Conservation (phyloP, 2,113 vertebrate genomes). For the Turdus rufiventris region DNA sequence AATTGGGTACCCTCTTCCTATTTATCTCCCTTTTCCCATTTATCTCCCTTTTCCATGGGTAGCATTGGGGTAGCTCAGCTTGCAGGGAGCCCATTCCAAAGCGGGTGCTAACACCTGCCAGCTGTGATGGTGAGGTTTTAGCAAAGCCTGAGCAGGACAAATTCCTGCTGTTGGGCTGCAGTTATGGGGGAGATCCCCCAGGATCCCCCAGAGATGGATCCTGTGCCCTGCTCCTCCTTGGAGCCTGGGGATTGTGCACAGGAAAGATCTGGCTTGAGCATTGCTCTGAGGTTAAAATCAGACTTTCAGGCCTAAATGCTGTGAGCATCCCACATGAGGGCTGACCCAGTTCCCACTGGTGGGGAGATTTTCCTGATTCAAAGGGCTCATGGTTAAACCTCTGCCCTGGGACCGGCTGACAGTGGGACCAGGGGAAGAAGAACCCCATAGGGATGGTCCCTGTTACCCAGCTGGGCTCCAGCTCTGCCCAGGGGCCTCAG, state of each 20-base stretch:
- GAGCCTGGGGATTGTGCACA: background rate
- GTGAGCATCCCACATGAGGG: fast-evolving
- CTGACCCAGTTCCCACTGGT: fast-evolving
- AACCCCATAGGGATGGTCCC: background rate
- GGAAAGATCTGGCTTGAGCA: background rate
- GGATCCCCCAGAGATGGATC: fast-evolving
- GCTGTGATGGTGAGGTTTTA: background rate
- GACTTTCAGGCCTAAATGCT: background rate
- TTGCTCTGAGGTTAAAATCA: background rate
- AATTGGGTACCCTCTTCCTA: background rate
- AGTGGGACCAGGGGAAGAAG: background rate
- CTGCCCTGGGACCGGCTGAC: fast-evolving
- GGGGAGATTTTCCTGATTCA: background rate
- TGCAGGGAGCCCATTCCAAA: background rate
- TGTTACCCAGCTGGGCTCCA: fast-evolving
- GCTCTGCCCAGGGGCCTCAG: background rate
- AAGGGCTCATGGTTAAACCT: background rate
- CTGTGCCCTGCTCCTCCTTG: background rate
- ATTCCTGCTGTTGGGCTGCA: background rate
- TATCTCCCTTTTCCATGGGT: fast-evolving
- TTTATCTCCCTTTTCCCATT: background rate
- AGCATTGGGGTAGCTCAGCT: background rate
- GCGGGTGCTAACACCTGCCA: background rate
- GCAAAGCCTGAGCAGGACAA: background rate
- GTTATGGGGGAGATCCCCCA: background rate